Percentiles rank a stretch among this genome's conserved stretches.
Conservation (phyloP, 2,888 invertebrate species). For the Proisotoma minuta region DNA sequence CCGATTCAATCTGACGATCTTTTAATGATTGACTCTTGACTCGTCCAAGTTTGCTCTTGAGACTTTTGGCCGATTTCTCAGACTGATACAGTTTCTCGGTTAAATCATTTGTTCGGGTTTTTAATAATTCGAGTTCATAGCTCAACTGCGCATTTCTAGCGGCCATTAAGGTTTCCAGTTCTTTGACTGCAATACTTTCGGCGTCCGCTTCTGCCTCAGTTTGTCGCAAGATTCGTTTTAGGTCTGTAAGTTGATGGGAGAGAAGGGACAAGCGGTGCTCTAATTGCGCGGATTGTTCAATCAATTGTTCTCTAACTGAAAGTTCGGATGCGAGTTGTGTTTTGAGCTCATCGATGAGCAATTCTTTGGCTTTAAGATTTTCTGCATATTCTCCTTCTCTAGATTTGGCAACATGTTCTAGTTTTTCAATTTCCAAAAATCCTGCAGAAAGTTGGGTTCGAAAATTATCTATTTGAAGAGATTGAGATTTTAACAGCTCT, state of each 20-base stretch:
- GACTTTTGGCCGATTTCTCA: slow-evolving; percentile 44
- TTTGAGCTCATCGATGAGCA: slow-evolving; percentile 36
- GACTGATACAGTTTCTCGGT: slow-evolving; percentile 47
- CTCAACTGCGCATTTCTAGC: slow-evolving; percentile 29
- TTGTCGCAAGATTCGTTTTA: slow-evolving; percentile 29
- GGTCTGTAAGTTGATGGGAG: slow-evolving; percentile 26
- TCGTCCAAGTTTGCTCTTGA: slow-evolving; percentile 43
- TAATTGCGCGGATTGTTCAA: slow-evolving; percentile 26
- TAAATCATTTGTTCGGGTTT: slow-evolving; percentile 42
- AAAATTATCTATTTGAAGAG: slow-evolving; percentile 44
- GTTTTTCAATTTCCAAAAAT: slow-evolving; percentile 45
- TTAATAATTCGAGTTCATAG: slow-evolving; percentile 39
- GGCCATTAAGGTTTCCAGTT: slow-evolving; percentile 31
- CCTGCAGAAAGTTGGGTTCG: slow-evolving; percentile 39
- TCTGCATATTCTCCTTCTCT: slow-evolving; percentile 38
- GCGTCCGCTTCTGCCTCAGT: slow-evolving; percentile 35
- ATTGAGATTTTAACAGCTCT: slow-evolving; percentile 40
- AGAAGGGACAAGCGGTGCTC: slow-evolving; percentile 36
- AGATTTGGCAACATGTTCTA: slow-evolving; percentile 52
- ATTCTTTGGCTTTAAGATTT: slow-evolving; percentile 41
- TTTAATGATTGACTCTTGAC: slow-evolving; percentile 47
- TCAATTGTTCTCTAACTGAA: slow-evolving; percentile 28
- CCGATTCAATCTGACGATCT: slow-evolving; percentile 46
- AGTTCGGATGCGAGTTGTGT: slow-evolving; percentile 32
- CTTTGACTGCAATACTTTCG: slow-evolving; percentile 26